These are phyloP conservation scores for Drosophila gaucha DNA, from an alignment of 2,888 invertebrate species.

Conservation along the genomic window DNA sequence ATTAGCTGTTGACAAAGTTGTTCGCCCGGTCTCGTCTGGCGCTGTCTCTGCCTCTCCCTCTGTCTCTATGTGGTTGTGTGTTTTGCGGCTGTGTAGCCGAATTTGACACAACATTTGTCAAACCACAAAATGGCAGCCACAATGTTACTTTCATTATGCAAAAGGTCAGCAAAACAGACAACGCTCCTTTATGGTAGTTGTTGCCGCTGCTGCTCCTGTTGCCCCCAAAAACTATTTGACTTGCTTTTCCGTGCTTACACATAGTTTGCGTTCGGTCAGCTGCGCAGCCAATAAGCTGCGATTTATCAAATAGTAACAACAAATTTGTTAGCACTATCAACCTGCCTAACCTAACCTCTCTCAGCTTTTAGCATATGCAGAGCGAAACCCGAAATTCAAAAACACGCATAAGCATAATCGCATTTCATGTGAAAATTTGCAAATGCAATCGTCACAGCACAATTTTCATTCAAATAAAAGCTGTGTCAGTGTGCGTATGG, in stretches of 20 bases:
- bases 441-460: conserved; percentile 63
- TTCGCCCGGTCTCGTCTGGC: conserved; percentile 45
- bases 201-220: conserved; percentile 14
- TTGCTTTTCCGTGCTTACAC: conserved; percentile 45
- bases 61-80: conserved; percentile 32
- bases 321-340: conserved; percentile 30
- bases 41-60: conserved; percentile 12
- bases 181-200: conserved; percentile 20
- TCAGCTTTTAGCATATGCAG: conserved; percentile 9
- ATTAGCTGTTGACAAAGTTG: conserved; percentile 81
- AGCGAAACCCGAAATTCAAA: conserved; percentile 31
- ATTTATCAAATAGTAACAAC: conserved; percentile 56
- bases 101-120: conserved; percentile 81
- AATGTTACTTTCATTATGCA: conserved; percentile 81
- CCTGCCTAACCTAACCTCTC: not conserved
- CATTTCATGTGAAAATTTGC: conserved; percentile 64
- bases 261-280: conserved; percentile 45
- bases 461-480: conserved; percentile 17
- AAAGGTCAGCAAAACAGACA: conserved; percentile 63
- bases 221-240: conserved; percentile 64
- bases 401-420: conserved; percentile 61
- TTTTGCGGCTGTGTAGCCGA: conserved; percentile 71
- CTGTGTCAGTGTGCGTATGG: not conserved
- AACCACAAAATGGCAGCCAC: conserved; percentile 79
- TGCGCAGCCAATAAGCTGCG: conserved; percentile 66